Evolutionary conservation across 1,140 invertebrate genomes (phyloP).

Genomic region (Anastrepha ludens): DNA sequence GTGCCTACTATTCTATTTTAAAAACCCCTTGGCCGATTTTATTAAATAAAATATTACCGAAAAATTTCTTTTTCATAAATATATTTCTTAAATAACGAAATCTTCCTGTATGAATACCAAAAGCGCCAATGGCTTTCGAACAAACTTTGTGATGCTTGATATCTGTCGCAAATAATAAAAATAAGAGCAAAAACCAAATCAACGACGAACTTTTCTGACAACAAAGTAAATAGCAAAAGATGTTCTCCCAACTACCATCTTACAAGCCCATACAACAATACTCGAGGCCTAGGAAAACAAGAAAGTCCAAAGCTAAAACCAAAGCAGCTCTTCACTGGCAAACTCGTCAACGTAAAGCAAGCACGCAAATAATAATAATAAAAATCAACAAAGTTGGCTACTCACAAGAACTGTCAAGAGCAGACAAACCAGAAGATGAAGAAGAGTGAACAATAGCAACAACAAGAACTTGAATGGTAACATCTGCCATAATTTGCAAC

Average conservation of each 20-base stretch:
- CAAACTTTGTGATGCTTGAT: too few relatives aligned
- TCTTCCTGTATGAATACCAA: too few relatives aligned
- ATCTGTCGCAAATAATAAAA: too few relatives aligned
- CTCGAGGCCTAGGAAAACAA: neutral
- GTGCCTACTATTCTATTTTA: too few relatives aligned
- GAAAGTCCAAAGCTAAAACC: neutral
- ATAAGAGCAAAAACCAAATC: too few relatives aligned
- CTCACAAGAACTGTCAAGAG: neutral
- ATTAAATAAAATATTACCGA: too few relatives aligned
- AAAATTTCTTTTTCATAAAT: too few relatives aligned
- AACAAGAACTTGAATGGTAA: neutral
- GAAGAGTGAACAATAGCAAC: neutral
- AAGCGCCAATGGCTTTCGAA: too few relatives aligned
- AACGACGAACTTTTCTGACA: too few relatives aligned
- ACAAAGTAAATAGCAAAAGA: too few relatives aligned
- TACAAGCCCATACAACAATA: neutral
- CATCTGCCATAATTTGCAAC: slow-evolving; percentile 16
- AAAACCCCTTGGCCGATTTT: too few relatives aligned
- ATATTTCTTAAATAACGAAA: too few relatives aligned
- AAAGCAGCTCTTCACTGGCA: neutral
- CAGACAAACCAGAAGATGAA: neutral
- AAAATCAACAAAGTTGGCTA: neutral
- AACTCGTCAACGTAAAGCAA: neutral
- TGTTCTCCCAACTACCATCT: neutral
- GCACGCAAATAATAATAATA: neutral